Evolutionary conservation across 2,113 vertebrate genomes (phyloP).

Genomic region (Coregonus clupeaformis): DNA sequence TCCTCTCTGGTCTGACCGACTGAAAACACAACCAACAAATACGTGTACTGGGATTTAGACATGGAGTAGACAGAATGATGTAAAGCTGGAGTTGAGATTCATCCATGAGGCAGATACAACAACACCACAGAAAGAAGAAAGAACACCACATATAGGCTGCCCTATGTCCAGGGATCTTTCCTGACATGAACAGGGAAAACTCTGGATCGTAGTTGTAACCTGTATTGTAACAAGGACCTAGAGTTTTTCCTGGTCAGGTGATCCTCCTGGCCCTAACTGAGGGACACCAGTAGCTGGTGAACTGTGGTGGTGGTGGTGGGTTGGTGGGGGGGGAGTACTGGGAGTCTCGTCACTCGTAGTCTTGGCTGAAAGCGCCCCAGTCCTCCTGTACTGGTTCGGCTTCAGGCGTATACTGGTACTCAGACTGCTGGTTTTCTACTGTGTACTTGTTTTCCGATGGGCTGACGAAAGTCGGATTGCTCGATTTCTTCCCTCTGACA

Average conservation of each 20-base stretch:
- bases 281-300: not conserved
- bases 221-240: too few relatives aligned
- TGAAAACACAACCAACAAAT: too few relatives aligned
- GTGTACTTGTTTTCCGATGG: constrained; percentile 33
- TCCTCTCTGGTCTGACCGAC: too few relatives aligned
- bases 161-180: not conserved
- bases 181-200: too few relatives aligned
- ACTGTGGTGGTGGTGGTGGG: constrained; percentile 9
- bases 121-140: not conserved
- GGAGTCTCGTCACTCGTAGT: constrained; percentile 58
- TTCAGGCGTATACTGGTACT: constrained; percentile 43
- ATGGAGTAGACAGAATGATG: not conserved
- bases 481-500: constrained; percentile 61
- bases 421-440: constrained; percentile 3
- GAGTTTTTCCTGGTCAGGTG: too few relatives aligned
- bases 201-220: too few relatives aligned
- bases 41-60: not conserved
- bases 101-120: not conserved
- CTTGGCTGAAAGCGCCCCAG: constrained; percentile 48
- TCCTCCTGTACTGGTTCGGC: constrained; percentile 22
- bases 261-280: not conserved
- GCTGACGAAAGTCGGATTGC: constrained; percentile 15
- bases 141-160: not conserved
- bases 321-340: constrained; percentile 38
- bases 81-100: not conserved